phyloP scores from a whole-genome alignment of 2,797 vertebrate genomes.

The Menidia menidia region DNA sequence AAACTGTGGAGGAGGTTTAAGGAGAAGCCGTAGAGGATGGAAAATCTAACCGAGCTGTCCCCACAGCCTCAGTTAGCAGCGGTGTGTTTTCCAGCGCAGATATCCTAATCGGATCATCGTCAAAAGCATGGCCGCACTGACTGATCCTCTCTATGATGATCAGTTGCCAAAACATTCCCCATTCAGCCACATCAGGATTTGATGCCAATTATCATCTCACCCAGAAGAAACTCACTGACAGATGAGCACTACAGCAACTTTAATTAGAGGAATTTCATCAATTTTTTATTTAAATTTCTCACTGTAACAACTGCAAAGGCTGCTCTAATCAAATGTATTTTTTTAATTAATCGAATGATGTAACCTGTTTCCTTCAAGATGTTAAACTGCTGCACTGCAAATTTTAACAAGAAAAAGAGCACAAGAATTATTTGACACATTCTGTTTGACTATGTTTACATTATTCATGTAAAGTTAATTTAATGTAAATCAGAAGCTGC shows the following conservation, averaged over 20 bases:
- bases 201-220: neutral
- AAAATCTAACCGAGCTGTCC: neutral
- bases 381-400: conserved; percentile 13
- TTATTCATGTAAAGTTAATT: neutral
- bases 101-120: conserved; percentile 23
- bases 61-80: conserved; percentile 5
- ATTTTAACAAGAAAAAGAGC: conserved; percentile 37
- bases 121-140: conserved; percentile 38
- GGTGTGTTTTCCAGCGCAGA: conserved; percentile 1
- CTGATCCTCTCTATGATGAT: conserved; percentile 17
- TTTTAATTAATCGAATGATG: neutral
- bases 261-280: too few species aligned
- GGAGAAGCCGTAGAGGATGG: conserved; percentile 43
- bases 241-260: too few species aligned
- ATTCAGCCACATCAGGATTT: conserved; percentile 1
- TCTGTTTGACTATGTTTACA: neutral
- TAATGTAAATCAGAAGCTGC: conserved; percentile 6
- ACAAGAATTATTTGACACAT: conserved; percentile 26
- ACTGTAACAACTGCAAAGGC: too few species aligned
- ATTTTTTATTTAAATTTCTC: neutral
- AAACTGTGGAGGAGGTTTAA: conserved; percentile 62
- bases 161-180: conserved; percentile 10
- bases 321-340: neutral
- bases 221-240: neutral
- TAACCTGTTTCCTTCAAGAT: neutral